Percentiles rank a stretch among this genome's conserved stretches.
Evolutionary conservation across 1,140 invertebrate genomes (phyloP).

Genomic region (Cydia fagiglandana): DNA sequence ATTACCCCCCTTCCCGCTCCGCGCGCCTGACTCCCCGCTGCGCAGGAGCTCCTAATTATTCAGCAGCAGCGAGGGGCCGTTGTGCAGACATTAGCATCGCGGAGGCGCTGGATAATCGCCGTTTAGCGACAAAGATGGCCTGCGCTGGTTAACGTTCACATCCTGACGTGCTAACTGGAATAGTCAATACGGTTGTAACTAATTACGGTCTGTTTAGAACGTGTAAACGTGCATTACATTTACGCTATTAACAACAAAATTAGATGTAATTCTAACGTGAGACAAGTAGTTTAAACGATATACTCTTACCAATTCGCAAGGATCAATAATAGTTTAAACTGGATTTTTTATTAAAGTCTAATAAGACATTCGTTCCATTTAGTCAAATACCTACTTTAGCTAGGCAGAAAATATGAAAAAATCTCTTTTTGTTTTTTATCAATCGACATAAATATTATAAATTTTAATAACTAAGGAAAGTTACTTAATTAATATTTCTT

Average conservation of each 20-base stretch:
- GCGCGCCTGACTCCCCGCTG: constrained; percentile 17
- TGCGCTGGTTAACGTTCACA: not conserved
- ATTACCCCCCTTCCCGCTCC: constrained; percentile 15
- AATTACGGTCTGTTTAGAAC: not conserved
- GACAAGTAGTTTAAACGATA: no score
- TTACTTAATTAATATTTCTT: no score
- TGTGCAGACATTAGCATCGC: constrained; percentile 1
- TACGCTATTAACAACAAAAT: not conserved
- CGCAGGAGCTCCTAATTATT: constrained; percentile 29
- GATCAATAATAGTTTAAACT: no score
- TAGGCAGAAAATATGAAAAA: no score
- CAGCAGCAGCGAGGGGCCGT: constrained; percentile 14
- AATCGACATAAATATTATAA: no score
- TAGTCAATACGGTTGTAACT: constrained; percentile 1
- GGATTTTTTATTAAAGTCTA: no score
- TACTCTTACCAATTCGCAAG: no score
- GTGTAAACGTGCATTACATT: not conserved
- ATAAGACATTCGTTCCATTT: no score
- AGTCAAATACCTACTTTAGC: no score
- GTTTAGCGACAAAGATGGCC: constrained; percentile 7
- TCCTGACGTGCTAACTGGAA: not conserved
- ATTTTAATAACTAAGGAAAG: no score
- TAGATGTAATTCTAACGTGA: no score
- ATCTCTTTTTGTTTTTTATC: no score
- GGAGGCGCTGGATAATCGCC: constrained; percentile 8